phyloP scores from a whole-genome alignment of 2,113 vertebrate genomes.

The Ameiurus melas region DNA sequence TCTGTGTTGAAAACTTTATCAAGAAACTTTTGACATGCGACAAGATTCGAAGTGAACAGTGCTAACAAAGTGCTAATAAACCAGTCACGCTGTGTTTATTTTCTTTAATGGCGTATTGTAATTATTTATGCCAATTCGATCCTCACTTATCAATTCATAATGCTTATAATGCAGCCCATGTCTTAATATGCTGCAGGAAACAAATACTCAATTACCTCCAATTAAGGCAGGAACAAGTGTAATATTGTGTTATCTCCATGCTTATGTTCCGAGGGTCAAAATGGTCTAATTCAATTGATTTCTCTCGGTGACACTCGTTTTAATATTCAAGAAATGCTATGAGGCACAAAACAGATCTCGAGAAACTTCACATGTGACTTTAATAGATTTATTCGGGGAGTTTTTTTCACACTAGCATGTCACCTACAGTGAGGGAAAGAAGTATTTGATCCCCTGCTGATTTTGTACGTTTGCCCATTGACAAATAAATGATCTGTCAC shows the following conservation, averaged over 20 bases:
- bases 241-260: neutral
- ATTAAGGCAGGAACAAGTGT: neutral
- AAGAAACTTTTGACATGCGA: neutral
- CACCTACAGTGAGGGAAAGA: too few relatives aligned
- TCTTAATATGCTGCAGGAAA: neutral
- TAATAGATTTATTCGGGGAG: neutral
- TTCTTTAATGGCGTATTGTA: neutral
- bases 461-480: too few relatives aligned
- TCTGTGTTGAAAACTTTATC: constrained; percentile 20
- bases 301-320: neutral
- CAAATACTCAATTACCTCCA: neutral
- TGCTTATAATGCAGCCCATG: neutral
- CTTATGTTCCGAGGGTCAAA: neutral
- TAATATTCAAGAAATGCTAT: neutral
- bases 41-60: neutral
- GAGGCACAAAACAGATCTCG: neutral
- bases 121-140: too few relatives aligned
- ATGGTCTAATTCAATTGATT: neutral
- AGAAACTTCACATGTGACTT: neutral
- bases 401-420: neutral
- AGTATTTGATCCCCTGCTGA: too few relatives aligned
- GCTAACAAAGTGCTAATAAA: neutral
- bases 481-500: too few relatives aligned
- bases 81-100: neutral
- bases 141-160: too few relatives aligned